Conservation (phyloP, 2,113 vertebrate species). For the Zootoca vivipara region DNA sequence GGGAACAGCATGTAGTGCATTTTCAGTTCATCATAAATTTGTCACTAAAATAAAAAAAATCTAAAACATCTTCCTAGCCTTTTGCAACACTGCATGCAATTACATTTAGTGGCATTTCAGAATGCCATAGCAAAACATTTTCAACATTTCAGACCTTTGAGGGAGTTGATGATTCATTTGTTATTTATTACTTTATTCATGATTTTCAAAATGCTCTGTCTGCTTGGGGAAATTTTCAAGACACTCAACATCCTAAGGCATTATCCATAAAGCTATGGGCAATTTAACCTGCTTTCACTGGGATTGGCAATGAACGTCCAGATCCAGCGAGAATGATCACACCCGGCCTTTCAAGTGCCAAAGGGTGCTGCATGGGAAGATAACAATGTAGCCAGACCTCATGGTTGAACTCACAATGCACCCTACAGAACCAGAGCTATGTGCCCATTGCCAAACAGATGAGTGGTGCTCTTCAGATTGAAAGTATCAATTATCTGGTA, state of each 20-base stretch:
- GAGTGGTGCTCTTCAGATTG: neutral
- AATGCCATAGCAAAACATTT: constrained; percentile 25
- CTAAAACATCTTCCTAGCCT: neutral
- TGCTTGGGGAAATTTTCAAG: neutral
- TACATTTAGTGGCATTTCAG: constrained; percentile 21
- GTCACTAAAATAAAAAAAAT: constrained; percentile 22
- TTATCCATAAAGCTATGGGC: neutral
- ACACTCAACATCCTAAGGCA: neutral
- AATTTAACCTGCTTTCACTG: neutral
- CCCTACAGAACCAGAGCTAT: no score
- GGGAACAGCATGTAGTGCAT: neutral
- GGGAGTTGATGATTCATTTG: constrained; percentile 12
- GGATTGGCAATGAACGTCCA: neutral
- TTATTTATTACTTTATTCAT: constrained; percentile 1
- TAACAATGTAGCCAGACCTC: neutral
- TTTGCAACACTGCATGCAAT: constrained; percentile 10
- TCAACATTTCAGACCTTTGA: constrained; percentile 27
- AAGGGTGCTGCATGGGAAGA: neutral
- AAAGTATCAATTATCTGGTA: neutral
- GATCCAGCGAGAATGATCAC: neutral
- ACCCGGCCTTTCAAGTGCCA: neutral
- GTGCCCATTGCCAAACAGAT: neutral
- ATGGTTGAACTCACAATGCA: neutral
- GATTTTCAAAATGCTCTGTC: constrained; percentile 7
- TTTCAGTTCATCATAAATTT: constrained; percentile 27